Percentiles rank a stretch among this genome's conserved stretches.
Conservation (phyloP, 2,888 invertebrate species). For the Macrophya alboannulata region DNA sequence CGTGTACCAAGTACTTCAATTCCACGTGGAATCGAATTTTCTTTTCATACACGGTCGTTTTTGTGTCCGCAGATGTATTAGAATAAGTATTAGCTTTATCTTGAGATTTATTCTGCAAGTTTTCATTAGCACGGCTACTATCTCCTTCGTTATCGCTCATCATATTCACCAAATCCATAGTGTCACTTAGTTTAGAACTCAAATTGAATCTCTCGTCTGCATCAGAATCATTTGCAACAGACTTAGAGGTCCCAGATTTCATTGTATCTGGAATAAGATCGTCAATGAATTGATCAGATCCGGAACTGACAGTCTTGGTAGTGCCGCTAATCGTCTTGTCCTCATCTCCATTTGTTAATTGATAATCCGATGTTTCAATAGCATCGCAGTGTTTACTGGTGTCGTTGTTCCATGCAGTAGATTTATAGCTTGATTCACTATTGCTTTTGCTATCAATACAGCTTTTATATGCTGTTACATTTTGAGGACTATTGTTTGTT, state of each 20-base stretch:
- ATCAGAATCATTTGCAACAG: constrained; percentile 44
- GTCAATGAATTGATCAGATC: constrained; percentile 65
- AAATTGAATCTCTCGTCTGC: constrained; percentile 58
- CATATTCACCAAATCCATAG: constrained; percentile 68
- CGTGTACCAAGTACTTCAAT: constrained; percentile 71
- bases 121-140: constrained; percentile 66
- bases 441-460: constrained; percentile 60
- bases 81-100: not conserved
- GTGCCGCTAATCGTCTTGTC: constrained; percentile 64
- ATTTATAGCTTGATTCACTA: constrained; percentile 66
- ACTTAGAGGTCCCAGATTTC: not conserved
- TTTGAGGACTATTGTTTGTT: constrained; percentile 61
- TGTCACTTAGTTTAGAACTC: constrained; percentile 55
- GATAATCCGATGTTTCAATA: constrained; percentile 61
- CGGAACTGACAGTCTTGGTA: constrained; percentile 64
- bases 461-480: constrained; percentile 53
- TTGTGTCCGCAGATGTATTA: constrained; percentile 41
- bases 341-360: constrained; percentile 68
- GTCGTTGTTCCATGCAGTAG: constrained; percentile 57
- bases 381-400: not conserved
- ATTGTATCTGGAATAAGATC: constrained; percentile 58
- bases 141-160: constrained; percentile 74
- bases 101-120: constrained; percentile 64
- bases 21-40: constrained; percentile 71
- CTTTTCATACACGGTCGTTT: constrained; percentile 69